Conservation (phyloP, 2,888 invertebrate genomes). For the Chrysolina haemoptera region DNA sequence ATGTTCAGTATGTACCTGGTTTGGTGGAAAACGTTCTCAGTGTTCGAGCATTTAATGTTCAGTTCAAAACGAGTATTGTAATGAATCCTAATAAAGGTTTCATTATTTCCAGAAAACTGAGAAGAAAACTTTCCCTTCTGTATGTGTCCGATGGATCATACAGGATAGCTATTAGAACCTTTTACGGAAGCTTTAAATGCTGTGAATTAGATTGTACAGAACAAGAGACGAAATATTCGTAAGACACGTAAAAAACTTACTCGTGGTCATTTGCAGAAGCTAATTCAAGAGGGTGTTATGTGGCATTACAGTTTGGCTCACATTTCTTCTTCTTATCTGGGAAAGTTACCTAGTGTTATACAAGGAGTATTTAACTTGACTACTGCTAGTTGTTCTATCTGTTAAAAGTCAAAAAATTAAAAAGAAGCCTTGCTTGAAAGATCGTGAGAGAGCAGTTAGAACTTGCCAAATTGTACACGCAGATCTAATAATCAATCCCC, state of each 20-base stretch:
- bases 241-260: background rate
- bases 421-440: background rate
- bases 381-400: background rate
- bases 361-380: background rate
- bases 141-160: too few relatives aligned
- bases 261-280: background rate
- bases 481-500: background rate
- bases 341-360: background rate
- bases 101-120: conserved; percentile 11
- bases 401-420: background rate
- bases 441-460: background rate
- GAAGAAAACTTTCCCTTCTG: too few relatives aligned
- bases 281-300: background rate
- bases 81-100: background rate
- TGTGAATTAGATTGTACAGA: background rate
- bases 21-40: conserved; percentile 2
- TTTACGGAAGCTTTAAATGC: background rate
- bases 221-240: background rate
- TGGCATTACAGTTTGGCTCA: background rate
- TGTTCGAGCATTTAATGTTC: conserved; percentile 16
- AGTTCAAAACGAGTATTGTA: conserved; percentile 13
- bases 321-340: background rate
- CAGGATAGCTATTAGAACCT: too few relatives aligned
- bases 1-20: background rate
- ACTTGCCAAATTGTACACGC: background rate